Conservation (phyloP, 2,113 vertebrate genomes). For the Crotalus horridus region DNA sequence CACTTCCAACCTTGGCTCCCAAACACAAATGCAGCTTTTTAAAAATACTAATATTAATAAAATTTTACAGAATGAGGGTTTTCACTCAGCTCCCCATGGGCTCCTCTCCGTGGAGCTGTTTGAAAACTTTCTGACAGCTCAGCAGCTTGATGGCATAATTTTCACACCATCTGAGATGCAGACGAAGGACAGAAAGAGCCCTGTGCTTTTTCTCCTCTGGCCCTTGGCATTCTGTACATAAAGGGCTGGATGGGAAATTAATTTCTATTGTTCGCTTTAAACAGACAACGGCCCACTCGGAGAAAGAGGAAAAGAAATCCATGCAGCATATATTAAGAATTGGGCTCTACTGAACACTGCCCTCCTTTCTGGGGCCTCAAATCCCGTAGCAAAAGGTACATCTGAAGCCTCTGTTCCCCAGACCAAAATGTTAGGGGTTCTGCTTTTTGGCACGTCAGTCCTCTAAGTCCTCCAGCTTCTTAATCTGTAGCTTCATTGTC, state of each 20-base stretch:
- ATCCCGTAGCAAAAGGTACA: neutral
- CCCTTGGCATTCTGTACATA: neutral
- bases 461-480: neutral
- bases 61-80: constrained; percentile 14
- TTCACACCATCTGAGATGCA: neutral
- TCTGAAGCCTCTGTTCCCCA: neutral
- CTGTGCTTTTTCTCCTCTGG: neutral
- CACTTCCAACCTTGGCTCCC: constrained; percentile 24
- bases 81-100: constrained; percentile 21
- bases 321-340: neutral
- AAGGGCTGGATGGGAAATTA: neutral
- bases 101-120: constrained; percentile 14
- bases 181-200: neutral
- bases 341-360: neutral
- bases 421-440: neutral
- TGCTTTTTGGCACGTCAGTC: neutral
- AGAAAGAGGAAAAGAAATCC: neutral
- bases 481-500: neutral
- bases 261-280: neutral
- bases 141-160: constrained; percentile 1
- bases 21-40: neutral
- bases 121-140: constrained; percentile 9
- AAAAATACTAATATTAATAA: neutral
- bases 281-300: neutral
- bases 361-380: neutral